These are phyloP conservation scores for Synanthedon vespiformis DNA, from an alignment of 2,888 invertebrate species.

Conservation along the genomic window DNA sequence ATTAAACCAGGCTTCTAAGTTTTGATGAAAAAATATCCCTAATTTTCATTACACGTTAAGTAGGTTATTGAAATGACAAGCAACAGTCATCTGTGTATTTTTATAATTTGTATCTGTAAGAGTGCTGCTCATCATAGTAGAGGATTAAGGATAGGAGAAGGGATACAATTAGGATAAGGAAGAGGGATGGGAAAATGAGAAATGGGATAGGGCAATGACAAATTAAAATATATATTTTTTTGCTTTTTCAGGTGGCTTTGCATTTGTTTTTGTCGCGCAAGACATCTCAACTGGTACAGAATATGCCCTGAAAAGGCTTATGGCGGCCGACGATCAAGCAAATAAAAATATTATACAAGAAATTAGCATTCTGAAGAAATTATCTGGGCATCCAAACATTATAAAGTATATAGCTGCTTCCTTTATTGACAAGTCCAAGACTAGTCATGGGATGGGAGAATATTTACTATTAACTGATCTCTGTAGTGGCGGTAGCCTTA, in stretches of 20 bases:
- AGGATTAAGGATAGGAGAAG: no score
- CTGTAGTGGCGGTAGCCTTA: slow-evolving; percentile 86
- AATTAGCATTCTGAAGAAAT: slow-evolving; percentile 85
- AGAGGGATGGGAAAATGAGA: no score
- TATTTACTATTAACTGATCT: slow-evolving; percentile 93
- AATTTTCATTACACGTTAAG: no score
- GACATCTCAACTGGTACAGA: slow-evolving; percentile 87
- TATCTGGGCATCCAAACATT: slow-evolving; percentile 92
- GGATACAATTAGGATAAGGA: no score
- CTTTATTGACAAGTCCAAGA: slow-evolving; percentile 82
- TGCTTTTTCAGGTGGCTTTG: slow-evolving; percentile 88
- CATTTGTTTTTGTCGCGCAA: slow-evolving; percentile 94
- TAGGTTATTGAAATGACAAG: no score
- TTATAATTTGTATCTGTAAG: no score
- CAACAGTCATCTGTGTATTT: no score
- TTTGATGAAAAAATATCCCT: no score
- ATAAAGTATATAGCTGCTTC: slow-evolving; percentile 90
- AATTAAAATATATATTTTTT: neutral
- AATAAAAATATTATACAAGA: slow-evolving; percentile 84
- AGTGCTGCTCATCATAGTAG: no score
- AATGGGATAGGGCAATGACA: neutral
- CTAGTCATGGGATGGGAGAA: slow-evolving; percentile 86
- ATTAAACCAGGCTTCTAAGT: no score
- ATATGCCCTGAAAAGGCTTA: slow-evolving; percentile 91
- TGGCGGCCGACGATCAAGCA: slow-evolving; percentile 85